Conservation (phyloP, 2,797 vertebrate species). For the Pseudochirops cupreus region DNA sequence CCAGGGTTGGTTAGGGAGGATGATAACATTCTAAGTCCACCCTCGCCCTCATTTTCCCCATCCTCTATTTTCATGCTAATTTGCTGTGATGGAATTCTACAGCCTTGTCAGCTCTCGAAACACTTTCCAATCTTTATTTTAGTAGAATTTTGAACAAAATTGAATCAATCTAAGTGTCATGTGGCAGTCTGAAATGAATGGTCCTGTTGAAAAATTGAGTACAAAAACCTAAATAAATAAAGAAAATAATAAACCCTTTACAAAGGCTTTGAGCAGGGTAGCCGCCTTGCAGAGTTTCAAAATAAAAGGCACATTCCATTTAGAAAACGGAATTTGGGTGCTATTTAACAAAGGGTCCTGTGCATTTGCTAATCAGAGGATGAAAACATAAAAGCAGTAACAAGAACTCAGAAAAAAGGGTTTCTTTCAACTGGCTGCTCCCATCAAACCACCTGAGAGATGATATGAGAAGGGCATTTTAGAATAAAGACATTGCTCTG, state of each 20-base stretch:
- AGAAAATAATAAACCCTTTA: background rate
- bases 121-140: constrained; percentile 73
- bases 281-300: constrained; percentile 53
- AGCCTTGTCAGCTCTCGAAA: constrained; percentile 31
- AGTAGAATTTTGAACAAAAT: constrained; percentile 72
- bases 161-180: constrained; percentile 72
- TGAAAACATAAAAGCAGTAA: constrained; percentile 78
- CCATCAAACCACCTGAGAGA: constrained; percentile 85
- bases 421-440: constrained; percentile 80
- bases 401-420: constrained; percentile 67
- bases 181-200: constrained; percentile 68
- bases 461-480: constrained; percentile 85
- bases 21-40: background rate
- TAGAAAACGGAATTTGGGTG: constrained; percentile 65
- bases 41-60: constrained; percentile 41
- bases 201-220: constrained; percentile 68
- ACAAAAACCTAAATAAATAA: background rate
- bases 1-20: constrained; percentile 4
- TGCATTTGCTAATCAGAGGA: constrained; percentile 64
- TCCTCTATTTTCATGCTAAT: constrained; percentile 54
- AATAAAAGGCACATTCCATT: constrained; percentile 73
- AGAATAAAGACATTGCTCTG: constrained; percentile 89
- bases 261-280: constrained; percentile 55
- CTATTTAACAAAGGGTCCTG: constrained; percentile 67
- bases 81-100: constrained; percentile 61